Conservation (phyloP, 2,888 invertebrate genomes). For the Hirtodrosophila confusa region DNA sequence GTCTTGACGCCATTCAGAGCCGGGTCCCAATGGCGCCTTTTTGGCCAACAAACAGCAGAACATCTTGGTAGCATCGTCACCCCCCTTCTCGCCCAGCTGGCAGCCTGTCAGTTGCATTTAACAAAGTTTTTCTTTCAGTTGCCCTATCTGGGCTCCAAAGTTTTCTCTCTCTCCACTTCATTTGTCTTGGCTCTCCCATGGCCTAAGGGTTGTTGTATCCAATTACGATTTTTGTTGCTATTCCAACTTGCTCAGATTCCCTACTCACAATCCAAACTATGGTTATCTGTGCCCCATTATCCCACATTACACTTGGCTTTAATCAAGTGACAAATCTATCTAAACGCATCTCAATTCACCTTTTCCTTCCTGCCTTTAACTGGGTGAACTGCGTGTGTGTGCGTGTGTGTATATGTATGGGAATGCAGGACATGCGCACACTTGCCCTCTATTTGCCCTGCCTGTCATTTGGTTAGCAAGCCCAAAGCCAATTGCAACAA, state of each 20-base stretch:
- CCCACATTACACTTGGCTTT: slow-evolving; percentile 16
- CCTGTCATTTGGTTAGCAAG: slow-evolving; percentile 37
- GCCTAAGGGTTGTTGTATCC: not conserved
- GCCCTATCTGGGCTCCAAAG: not conserved
- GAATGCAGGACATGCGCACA: slow-evolving; percentile 71
- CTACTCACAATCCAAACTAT: not conserved
- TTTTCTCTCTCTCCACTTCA: too few relatives aligned
- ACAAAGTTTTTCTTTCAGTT: not conserved
- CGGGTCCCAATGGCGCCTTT: slow-evolving; percentile 76
- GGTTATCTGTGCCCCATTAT: slow-evolving; percentile 14
- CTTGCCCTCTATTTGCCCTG: slow-evolving; percentile 42
- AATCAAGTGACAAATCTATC: slow-evolving; percentile 16
- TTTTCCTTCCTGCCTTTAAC: slow-evolving; percentile 40
- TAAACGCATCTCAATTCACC: slow-evolving; percentile 19
- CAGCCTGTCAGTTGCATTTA: slow-evolving; percentile 1
- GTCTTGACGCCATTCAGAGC: slow-evolving; percentile 50
- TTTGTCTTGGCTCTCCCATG: not conserved
- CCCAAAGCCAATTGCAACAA: slow-evolving; percentile 56
- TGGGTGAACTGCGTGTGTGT: slow-evolving; percentile 31
- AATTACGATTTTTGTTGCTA: not conserved
- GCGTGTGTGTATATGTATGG: slow-evolving; percentile 28
- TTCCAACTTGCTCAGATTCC: too few relatives aligned
- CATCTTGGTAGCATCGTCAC: slow-evolving; percentile 19
- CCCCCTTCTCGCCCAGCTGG: not conserved
- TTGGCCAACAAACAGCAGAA: slow-evolving; percentile 35